Conservation (phyloP, 2,113 vertebrate genomes). For the Dinomys branickii region DNA sequence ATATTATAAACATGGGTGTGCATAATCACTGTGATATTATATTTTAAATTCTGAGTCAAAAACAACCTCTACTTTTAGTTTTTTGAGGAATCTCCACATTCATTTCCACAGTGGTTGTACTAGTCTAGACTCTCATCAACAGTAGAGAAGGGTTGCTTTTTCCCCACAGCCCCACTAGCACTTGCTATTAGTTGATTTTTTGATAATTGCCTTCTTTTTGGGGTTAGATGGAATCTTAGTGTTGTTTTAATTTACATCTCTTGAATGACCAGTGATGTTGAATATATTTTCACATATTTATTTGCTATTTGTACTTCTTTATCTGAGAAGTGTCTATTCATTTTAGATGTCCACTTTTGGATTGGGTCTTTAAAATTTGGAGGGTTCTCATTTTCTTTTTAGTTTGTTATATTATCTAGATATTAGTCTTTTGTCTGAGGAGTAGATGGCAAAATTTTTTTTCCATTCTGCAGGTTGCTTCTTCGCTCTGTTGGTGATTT, state of each 20-base stretch:
- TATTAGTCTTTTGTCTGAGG: neutral
- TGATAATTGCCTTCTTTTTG: neutral
- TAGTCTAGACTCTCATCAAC: neutral
- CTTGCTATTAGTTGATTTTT: neutral
- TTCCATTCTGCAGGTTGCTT: neutral
- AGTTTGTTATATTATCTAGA: neutral
- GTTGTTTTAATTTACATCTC: neutral
- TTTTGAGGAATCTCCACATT: neutral
- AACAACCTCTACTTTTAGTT: neutral
- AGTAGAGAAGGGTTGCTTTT: neutral
- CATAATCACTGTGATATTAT: neutral
- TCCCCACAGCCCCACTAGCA: neutral
- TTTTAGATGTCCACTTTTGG: neutral
- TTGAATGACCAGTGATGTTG: neutral
- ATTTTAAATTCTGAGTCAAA: neutral
- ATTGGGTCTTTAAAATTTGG: neutral
- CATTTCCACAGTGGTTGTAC: neutral
- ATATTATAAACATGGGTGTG: neutral
- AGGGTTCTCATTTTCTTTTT: neutral
- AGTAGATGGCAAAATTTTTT: neutral
- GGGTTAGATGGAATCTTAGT: neutral
- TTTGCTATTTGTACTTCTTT: neutral
- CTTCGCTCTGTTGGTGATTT: neutral
- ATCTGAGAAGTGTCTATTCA: neutral
- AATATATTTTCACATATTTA: neutral